Evolutionary conservation across 2,797 vertebrate species (phyloP), one percentile per base, ranked within the genome.

Genomic region (Anniella stebbinsi): DNA sequence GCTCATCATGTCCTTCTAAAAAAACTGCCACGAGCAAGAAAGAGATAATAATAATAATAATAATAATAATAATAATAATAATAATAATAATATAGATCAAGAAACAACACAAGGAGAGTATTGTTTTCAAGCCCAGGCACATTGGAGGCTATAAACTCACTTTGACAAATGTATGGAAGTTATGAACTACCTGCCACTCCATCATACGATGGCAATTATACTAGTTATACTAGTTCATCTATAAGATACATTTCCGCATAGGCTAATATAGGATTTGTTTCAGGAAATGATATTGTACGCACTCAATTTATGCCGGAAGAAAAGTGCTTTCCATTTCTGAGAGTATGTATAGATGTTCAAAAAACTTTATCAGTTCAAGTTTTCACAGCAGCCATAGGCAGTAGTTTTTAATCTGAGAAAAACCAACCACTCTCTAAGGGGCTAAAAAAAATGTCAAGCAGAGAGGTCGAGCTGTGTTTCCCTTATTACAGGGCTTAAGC

Each of bases 381-480:
- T 86, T 81, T 82, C 89, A 83, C 30, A 78, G 51, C 18, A 60
- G 30, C 57, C 36, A 80, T 30, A 84, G 10, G 36, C n/a, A 41
- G 36, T 60, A 15, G 38, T 80, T 10, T 38, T 75, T 36, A 75
- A 81, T 76, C 54, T 69, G 57, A 86, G 78, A 70, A 57, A 84
- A 67, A 81, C n/a, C 80, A 38, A 7, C 18, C 51, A 45, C 12
- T 54, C 63, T 88, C 30, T 33, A 63, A 85, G 67, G 38, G 60
- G 78, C 69, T 82, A 63, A 63, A 86, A 88, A 67, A 48, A 57
- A 88, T 13, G 54, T 76, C 15, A 77, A 88, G 41, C 25, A 25
- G 18, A 33, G 54, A 88, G 51, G 63, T 63, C 11, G 38, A 66
- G 41, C 66, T 33, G 17, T 41, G 69, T 38, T 81, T 77, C 41